Evolutionary conservation across 2,797 vertebrate genomes (phyloP), one percentile per base, ranked within the genome.

Genomic region (Trematomus bernacchii): DNA sequence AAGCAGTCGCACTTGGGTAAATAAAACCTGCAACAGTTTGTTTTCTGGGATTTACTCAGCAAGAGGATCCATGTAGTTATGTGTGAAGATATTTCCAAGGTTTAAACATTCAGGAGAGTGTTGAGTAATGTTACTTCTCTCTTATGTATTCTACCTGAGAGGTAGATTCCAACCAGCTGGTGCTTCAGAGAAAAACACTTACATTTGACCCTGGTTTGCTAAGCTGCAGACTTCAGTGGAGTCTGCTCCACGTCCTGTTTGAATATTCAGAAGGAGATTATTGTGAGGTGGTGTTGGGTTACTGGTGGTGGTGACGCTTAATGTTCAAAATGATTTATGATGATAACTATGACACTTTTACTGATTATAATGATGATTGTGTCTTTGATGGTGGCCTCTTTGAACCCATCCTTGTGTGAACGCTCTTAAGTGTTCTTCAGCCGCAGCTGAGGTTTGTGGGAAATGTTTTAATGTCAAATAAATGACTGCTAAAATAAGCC

Each of bases 391-490:
- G 91, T 74, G 87, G 89, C 79, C 60, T 72, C 86, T 89, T 85
- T 66, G 71, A 85, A 86, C 85, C 83, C 85, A 67, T 93, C 74
- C 44, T 84, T 85, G 86, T 93, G 83, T 90, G 75, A 91, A 90
- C 58, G 69, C 88, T 77, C 85, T 86, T 79, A 79, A 71, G 83
- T 87, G 84, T 85, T 84, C 79, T 84, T 84, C 78, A 81, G 85
- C 91, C 85, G 87, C 90, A 91, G 87, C 53, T 37, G 85, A 92
- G 90, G 80, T 87, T 91, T 91, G 87, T 93, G 85, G 75, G 76
- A 90, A 92, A 91, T 90, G 91, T 94, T 94, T 89, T 89, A 87
- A 88, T 94, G 93, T 95, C 87, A 69, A 93, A 96, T 95, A 95
- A 96, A 95, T 91, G 62, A 91, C 87, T 85, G 82, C 61, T 48